These are phyloP conservation scores for Corythoichthys haematopterus DNA, from an alignment of 2,113 vertebrate species.

Conservation along the genomic window DNA sequence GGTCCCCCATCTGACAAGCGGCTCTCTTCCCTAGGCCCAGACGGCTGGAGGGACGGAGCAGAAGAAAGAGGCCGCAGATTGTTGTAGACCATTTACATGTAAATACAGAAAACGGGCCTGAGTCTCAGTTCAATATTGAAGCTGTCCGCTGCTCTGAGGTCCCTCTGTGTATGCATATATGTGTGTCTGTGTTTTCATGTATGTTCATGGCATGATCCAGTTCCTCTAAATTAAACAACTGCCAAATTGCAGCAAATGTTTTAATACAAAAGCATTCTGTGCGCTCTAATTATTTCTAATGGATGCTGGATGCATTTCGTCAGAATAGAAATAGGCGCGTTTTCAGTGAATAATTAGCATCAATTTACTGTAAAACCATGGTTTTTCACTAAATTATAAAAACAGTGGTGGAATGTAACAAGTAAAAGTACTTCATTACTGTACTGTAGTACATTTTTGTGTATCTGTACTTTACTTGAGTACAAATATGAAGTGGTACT, in stretches of 20 bases:
- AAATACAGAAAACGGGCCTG: constrained; percentile 74
- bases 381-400: constrained; percentile 8
- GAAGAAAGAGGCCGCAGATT: constrained; percentile 69
- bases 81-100: constrained; percentile 79
- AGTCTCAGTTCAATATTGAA: constrained; percentile 77
- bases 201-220: constrained; percentile 69
- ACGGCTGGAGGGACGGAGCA: constrained; percentile 59
- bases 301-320: constrained; percentile 62
- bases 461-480: no score
- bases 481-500: neutral
- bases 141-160: constrained; percentile 66
- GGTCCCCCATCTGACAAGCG: constrained; percentile 69
- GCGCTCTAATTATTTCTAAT: constrained; percentile 68
- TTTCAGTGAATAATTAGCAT: constrained; percentile 38
- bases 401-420: neutral
- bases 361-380: constrained; percentile 19
- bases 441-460: no score
- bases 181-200: constrained; percentile 46
- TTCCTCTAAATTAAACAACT: constrained; percentile 68
- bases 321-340: constrained; percentile 30
- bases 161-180: constrained; percentile 62
- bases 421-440: no score
- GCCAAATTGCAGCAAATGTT: constrained; percentile 73
- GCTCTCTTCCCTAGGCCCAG: constrained; percentile 57
- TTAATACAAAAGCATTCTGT: constrained; percentile 74